A percentile compares a stretch with the other conserved stretches of the same genome.
phyloP scores from a whole-genome alignment of 1,140 invertebrate genomes.

The Drosophila pruinosa region DNA sequence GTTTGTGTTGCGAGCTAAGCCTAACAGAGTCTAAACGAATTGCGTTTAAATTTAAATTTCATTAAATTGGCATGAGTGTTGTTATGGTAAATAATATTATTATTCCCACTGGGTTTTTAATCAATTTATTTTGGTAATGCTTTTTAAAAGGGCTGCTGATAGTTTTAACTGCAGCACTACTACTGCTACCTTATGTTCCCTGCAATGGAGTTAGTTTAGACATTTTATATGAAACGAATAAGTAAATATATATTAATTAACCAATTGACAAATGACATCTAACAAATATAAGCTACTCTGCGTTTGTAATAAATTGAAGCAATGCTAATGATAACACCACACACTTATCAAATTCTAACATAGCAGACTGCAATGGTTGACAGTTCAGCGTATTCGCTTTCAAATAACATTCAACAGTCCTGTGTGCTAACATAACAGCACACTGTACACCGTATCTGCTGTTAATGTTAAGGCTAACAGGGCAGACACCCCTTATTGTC shows the following conservation, averaged over 20 bases:
- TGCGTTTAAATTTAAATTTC: neutral
- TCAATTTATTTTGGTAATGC: too few species aligned
- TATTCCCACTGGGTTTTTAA: neutral
- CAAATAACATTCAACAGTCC: neutral
- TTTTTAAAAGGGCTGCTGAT: too few species aligned
- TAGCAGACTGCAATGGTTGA: neutral
- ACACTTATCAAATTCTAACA: neutral
- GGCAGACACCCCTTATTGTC: slow-evolving; percentile 36
- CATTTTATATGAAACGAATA: too few species aligned
- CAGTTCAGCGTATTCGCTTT: neutral
- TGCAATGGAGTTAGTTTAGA: too few species aligned
- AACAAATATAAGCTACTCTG: too few species aligned
- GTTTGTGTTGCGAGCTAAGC: neutral
- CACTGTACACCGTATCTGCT: neutral
- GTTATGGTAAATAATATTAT: neutral
- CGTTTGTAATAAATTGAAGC: too few species aligned
- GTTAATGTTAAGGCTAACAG: slow-evolving; percentile 29
- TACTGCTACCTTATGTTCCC: too few species aligned
- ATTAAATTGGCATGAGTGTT: neutral
- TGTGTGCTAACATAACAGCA: slow-evolving; percentile 2
- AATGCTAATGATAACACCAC: neutral
- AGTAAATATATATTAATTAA: too few species aligned
- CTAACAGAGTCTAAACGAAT: neutral
- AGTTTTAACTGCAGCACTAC: too few species aligned
- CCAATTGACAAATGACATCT: too few species aligned